Evolutionary conservation across 2,888 invertebrate species (phyloP), one percentile per base, ranked within the genome.

Genomic region (Stegophylla sp.): DNA sequence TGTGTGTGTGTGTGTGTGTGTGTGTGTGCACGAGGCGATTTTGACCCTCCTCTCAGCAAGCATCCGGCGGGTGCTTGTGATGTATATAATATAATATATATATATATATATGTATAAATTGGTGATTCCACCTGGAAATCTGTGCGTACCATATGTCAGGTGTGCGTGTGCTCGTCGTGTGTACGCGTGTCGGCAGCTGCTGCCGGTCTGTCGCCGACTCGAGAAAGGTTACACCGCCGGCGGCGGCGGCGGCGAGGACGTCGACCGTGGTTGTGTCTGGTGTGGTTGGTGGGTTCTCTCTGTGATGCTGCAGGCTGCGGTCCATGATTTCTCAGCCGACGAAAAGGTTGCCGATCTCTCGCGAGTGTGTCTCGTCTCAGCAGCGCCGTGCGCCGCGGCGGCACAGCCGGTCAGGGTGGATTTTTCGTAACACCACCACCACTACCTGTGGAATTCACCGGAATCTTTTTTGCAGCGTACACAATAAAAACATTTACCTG

Each of bases 61-160:
- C 61, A 61, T 61, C 61, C 61, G 12, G 61, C 61, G 15, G 3
- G 61, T 28, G 26, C 3, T 23, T 28, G 28, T 20, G 34, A 4
- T 17, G 5, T 53, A 9, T 20, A 53, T 17, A 34, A 53, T 53
- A 20, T 17, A 7, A 20, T 53, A n/a, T 53, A 53, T 53, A 20
- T 26, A 1, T 7, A 28, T 23, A 12, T 17, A 34, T 34, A 5
- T 34, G n/a, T n/a, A n/a, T n/a, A n/a, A n/a, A 5, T 34, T 34
- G 34, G 53, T 53, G 41, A n/a, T 59, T 10, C 41, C 77, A 77
- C 67, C 77, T 77, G 77, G 77, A 77, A 59, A 77, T 77, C 77
- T 56, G 20, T n/a, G 10, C 41, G 34, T 43, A 20, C 45, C 76
- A 67, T 66, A 53, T 77, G 76, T 77, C 76, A 77, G 76, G 76